Evolutionary conservation across 2,797 vertebrate species (phyloP).

Genomic region (Molossus alvarezi): DNA sequence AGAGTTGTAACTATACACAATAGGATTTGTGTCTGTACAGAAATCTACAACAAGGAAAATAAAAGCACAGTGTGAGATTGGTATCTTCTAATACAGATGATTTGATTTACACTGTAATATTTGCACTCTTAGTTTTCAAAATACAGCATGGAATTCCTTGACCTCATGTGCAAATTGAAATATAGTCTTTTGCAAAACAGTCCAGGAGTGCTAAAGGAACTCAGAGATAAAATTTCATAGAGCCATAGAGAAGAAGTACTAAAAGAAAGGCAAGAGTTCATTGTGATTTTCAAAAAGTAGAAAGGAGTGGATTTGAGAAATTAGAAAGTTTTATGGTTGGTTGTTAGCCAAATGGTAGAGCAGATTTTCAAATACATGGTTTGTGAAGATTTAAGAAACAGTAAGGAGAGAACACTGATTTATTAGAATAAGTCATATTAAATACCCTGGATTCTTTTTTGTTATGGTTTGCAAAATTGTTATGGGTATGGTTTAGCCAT

Average conservation of each 20-base stretch:
- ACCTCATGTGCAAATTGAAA: not conserved
- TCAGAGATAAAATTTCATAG: conserved; percentile 62
- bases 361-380: not conserved
- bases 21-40: conserved; percentile 4
- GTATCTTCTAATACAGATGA: conserved; percentile 16
- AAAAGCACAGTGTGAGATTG: conserved; percentile 31
- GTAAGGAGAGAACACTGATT: conserved; percentile 14
- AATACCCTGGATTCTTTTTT: conserved; percentile 36
- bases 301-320: conserved; percentile 50
- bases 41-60: conserved; percentile 38
- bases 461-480: not conserved
- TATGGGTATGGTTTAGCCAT: conserved; percentile 23
- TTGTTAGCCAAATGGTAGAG: conserved; percentile 4
- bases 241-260: not conserved
- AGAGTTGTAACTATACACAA: conserved; percentile 36
- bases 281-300: conserved; percentile 59
- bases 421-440: conserved; percentile 48
- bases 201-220: not conserved
- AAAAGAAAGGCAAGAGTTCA: not conserved
- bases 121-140: conserved; percentile 25
- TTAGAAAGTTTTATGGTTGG: conserved; percentile 41
- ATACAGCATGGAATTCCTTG: not conserved
- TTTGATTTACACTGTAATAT: not conserved
- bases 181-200: not conserved
- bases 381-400: conserved; percentile 65